Evolutionary conservation across 1,140 invertebrate species (phyloP), one percentile per base, ranked within the genome.

Genomic region (Melipona quadrifasciata): DNA sequence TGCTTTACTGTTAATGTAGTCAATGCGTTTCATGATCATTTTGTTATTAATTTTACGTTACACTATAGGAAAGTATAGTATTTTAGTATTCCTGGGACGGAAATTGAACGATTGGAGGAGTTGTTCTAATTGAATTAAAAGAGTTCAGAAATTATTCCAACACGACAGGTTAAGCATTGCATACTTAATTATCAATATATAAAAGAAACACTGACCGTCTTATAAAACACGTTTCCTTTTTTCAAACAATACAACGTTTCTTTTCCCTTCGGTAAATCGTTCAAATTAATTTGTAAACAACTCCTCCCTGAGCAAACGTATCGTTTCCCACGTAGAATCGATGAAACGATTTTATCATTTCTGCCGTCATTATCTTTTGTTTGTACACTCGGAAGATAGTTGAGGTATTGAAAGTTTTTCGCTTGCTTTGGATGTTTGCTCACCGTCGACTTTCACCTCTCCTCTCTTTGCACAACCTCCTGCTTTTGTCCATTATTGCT

Each of bases 271-370:
- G 24, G 34, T 1, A 12, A 19, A 55, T 53, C 21, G 12, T 4
- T 14, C 3, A 11, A 14, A 8, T 16, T 79, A 55, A 68, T 53
- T 68, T 34, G 8, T 24, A 39, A 24, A 39, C n/a, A 34, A 67
- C 3, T 24, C 34, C 10, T 51, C n/a, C 31, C 24, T 3, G 14
- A 19, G n/a, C 21, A 47, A 51, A n/a, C 24, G 1, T 24, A 27
- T 79, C 31, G 12, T n/a, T 51, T 19, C 14, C 24, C 34, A 24
- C 21, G 19, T 24, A 16, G 8, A 79, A 53, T 53, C 51, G 77
- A 68, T 27, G n/a, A 53, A 68, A 79, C n/a, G 21, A 24, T 53
- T 57, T 79, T 67, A 78, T 67, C 76, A 6, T 58, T 67, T 79
- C 31, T 68, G 34, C 14, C 34, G 31, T 31, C 34, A 68, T 34